These are phyloP conservation scores for Synanthedon andrenaeformis DNA, from an alignment of 2,888 invertebrate species.

Conservation along the genomic window DNA sequence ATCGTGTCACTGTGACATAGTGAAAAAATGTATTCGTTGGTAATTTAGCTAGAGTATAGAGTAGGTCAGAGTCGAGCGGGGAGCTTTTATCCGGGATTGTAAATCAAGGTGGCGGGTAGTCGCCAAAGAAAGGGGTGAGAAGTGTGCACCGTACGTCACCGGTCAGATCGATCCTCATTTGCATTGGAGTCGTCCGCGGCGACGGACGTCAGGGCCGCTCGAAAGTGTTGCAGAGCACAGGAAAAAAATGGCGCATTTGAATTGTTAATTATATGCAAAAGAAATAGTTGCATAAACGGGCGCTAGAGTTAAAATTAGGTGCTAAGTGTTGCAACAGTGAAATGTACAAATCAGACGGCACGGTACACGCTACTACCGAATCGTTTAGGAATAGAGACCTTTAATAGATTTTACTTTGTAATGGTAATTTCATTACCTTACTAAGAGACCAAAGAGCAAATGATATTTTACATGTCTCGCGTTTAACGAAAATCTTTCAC, in stretches of 20 bases:
- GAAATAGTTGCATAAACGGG: slow-evolving; percentile 59
- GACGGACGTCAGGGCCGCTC: slow-evolving; percentile 60
- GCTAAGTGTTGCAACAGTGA: slow-evolving; percentile 35
- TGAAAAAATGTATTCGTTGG: slow-evolving; percentile 41
- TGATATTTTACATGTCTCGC: too few species aligned
- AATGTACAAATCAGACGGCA: slow-evolving; percentile 30
- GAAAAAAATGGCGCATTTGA: slow-evolving; percentile 63
- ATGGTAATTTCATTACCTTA: too few species aligned
- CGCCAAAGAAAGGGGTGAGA: slow-evolving; percentile 65
- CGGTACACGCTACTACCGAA: slow-evolving; percentile 2
- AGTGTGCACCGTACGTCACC: slow-evolving; percentile 60
- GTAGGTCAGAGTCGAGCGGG: slow-evolving; percentile 43
- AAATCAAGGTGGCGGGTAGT: slow-evolving; percentile 66
- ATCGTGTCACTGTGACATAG: slow-evolving; percentile 65
- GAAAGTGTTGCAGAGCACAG: slow-evolving; percentile 57
- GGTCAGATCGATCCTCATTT: slow-evolving; percentile 64
- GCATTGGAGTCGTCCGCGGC: slow-evolving; percentile 53
- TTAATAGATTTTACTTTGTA: too few species aligned
- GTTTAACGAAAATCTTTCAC: too few species aligned
- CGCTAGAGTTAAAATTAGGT: slow-evolving; percentile 49
- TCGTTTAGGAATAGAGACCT: not conserved
- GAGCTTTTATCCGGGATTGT: slow-evolving; percentile 60
- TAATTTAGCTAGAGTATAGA: slow-evolving; percentile 20
- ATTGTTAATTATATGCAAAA: slow-evolving; percentile 60
- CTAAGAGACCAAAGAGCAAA: too few species aligned